A percentile compares a stretch with the other conserved stretches of the same genome.
These are phyloP conservation scores for Sebastes jordani DNA, from an alignment of 2,797 vertebrate genomes.

Conservation along the genomic window DNA sequence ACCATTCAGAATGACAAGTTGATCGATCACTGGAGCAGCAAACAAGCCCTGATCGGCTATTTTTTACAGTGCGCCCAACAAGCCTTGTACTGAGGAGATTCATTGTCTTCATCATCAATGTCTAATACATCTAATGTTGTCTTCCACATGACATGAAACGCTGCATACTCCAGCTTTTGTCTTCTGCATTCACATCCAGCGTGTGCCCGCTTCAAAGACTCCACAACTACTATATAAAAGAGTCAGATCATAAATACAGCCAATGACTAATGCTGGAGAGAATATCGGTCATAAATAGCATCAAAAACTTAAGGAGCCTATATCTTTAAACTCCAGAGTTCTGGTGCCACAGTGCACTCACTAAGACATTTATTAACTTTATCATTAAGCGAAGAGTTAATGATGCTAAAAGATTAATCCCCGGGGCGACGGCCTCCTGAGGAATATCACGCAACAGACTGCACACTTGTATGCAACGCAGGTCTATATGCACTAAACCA, in stretches of 20 bases:
- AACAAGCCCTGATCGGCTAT: neutral
- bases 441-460: slow-evolving; percentile 35
- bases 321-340: slow-evolving; percentile 10
- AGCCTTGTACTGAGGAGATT: neutral
- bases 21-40: neutral
- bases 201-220: neutral
- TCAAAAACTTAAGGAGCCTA: neutral
- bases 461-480: slow-evolving; percentile 24
- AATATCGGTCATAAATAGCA: neutral
- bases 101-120: neutral
- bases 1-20: neutral
- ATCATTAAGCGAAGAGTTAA: slow-evolving; percentile 43
- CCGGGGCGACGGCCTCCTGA: neutral
- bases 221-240: neutral
- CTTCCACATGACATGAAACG: neutral
- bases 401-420: slow-evolving; percentile 23
- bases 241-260: neutral
- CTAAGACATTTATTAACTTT: slow-evolving; percentile 32
- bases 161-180: neutral
- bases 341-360: slow-evolving; percentile 8
- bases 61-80: neutral
- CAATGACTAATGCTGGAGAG: neutral
- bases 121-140: neutral
- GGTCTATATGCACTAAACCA: slow-evolving; percentile 31
- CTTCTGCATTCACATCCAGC: neutral